These are phyloP conservation scores for Typhlichthys eigenmanni DNA, from an alignment of 2,797 vertebrate genomes.

Conservation along the genomic window DNA sequence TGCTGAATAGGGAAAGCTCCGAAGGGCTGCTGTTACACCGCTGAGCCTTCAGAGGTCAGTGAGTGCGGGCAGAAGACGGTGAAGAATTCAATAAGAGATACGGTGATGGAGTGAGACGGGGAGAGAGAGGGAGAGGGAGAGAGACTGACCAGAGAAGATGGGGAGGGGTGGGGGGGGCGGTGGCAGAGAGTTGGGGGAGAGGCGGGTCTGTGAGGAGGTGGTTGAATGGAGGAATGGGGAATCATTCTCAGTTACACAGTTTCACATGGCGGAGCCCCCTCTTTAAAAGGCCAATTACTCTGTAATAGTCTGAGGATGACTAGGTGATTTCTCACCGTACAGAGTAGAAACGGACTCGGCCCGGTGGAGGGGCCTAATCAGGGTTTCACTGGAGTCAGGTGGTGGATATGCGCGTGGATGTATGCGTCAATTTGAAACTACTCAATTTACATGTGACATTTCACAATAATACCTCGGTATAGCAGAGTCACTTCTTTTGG, in stretches of 20 bases:
- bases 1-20: conserved; percentile 58
- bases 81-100: conserved; percentile 38
- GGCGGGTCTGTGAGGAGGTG: conserved; percentile 46
- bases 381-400: conserved; percentile 58
- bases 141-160: conserved; percentile 15
- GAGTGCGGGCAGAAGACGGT: conserved; percentile 39
- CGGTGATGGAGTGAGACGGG: conserved; percentile 1
- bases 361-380: conserved; percentile 74
- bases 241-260: conserved; percentile 75
- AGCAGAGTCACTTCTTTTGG: too few species aligned
- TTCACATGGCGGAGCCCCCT: conserved; percentile 74
- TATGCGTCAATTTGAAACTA: neutral
- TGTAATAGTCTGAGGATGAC: conserved; percentile 74
- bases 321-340: conserved; percentile 74
- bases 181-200: conserved; percentile 14
- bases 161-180: neutral
- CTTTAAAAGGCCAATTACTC: conserved; percentile 80
- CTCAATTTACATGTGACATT: too few species aligned
- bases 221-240: conserved; percentile 48
- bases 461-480: too few species aligned
- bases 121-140: conserved; percentile 10
- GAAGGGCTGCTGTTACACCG: conserved; percentile 27
- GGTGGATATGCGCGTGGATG: conserved; percentile 11
- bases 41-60: conserved; percentile 54
- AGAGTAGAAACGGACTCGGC: conserved; percentile 68